These are phyloP conservation scores for Apus apus DNA, from an alignment of 2,113 vertebrate genomes.

Conservation along the genomic window DNA sequence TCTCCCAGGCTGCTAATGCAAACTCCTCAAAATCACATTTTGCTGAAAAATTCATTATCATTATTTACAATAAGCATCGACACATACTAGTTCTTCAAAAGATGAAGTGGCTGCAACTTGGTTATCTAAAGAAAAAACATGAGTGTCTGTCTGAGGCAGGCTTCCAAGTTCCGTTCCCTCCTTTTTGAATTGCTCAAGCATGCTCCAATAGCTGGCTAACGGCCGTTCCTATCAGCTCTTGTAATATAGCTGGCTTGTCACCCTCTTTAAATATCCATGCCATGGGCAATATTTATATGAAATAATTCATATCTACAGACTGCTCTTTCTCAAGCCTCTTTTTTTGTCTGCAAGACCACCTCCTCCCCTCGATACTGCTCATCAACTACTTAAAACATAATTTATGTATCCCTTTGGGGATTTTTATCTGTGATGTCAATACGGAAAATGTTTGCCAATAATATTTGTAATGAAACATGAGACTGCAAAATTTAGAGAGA, in stretches of 20 bases:
- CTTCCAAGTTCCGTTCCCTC: neutral
- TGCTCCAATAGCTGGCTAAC: neutral
- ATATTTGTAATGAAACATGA: neutral
- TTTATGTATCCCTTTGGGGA: neutral
- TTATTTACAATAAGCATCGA: neutral
- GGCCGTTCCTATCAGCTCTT: neutral
- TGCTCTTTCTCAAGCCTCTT: neutral
- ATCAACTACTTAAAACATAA: neutral
- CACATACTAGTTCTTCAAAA: rapidly evolving
- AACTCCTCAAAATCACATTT: rapidly evolving
- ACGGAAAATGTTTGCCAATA: neutral
- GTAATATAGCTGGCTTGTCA: neutral
- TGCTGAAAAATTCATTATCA: rapidly evolving
- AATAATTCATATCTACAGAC: slow-evolving; percentile 47
- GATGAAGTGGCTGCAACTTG: rapidly evolving
- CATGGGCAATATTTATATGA: slow-evolving; percentile 36
- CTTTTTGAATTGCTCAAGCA: neutral
- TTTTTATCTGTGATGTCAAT: neutral
- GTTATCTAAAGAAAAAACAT: rapidly evolving
- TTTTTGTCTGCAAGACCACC: neutral
- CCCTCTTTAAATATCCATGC: slow-evolving; percentile 39
- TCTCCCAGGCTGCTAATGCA: rapidly evolving
- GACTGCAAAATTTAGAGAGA: neutral
- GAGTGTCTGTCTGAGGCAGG: rapidly evolving
- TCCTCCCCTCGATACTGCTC: neutral